Conservation (phyloP, 1,140 invertebrate genomes). For the Drosophila santomea region DNA sequence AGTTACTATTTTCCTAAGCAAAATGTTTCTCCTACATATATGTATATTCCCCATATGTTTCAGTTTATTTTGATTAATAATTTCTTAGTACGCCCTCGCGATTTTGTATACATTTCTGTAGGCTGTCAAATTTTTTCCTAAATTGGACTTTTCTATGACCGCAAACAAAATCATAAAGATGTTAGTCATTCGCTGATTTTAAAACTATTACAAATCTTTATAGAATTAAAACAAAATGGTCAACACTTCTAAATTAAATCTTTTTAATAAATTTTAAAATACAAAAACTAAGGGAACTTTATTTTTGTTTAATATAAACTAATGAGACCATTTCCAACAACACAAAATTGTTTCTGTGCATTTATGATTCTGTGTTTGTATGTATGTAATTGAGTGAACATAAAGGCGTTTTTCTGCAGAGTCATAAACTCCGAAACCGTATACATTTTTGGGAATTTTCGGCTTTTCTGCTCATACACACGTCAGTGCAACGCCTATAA, state of each 20-base stretch:
- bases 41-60: not conserved
- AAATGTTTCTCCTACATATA: too few species aligned
- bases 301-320: too few species aligned
- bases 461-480: slow-evolving; percentile 32
- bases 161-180: not conserved
- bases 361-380: slow-evolving; percentile 14
- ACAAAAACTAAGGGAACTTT: too few species aligned
- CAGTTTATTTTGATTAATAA: not conserved
- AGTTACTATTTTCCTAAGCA: too few species aligned
- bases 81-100: not conserved
- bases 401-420: slow-evolving; percentile 36
- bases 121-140: not conserved
- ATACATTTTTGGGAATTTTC: slow-evolving; percentile 44
- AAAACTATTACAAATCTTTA: too few species aligned
- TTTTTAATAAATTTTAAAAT: not conserved
- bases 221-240: too few species aligned
- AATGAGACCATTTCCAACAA: too few species aligned
- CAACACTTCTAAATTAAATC: too few species aligned
- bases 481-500: slow-evolving; percentile 64
- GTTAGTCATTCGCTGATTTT: not conserved
- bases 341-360: slow-evolving; percentile 13
- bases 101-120: not conserved
- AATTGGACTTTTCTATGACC: not conserved
- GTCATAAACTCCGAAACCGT: slow-evolving; percentile 37
- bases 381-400: slow-evolving; percentile 16